Evolutionary conservation across 30 jellyfish, hydroid and myxozoan genomes (phyloP).

Genomic region (Mastigias papua): DNA sequence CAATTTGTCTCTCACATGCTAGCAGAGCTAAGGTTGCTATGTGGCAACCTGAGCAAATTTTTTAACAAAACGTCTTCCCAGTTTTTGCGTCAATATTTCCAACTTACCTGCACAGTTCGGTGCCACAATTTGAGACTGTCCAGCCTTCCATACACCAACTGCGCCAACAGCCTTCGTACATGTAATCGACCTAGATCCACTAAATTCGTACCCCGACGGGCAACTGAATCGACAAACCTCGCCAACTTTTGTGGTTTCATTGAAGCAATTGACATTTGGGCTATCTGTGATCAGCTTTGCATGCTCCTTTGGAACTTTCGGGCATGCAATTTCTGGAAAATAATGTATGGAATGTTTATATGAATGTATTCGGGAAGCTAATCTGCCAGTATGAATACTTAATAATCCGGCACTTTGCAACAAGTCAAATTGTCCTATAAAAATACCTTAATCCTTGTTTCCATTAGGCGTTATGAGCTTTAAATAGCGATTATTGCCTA

Average conservation of each 20-base stretch:
- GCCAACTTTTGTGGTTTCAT: conserved; percentile 53
- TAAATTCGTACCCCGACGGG: conserved; percentile 59
- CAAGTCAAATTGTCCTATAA: too few species aligned
- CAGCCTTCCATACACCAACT: conserved; percentile 48
- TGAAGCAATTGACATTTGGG: conserved; percentile 66
- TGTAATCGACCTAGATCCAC: conserved; percentile 61
- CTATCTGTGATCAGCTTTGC: conserved; percentile 45
- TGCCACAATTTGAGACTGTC: background rate
- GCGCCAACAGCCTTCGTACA: conserved; percentile 55
- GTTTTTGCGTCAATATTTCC: background rate
- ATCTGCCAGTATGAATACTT: too few species aligned
- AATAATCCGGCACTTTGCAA: too few species aligned
- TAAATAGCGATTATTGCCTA: too few species aligned
- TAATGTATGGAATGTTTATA: too few species aligned
- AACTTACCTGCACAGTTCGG: conserved; percentile 65
- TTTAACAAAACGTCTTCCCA: too few species aligned
- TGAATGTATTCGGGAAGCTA: too few species aligned
- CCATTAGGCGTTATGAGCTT: too few species aligned
- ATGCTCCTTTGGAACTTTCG: conserved; percentile 69
- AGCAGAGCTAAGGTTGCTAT: too few species aligned
- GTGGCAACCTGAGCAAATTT: too few species aligned
- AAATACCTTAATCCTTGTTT: too few species aligned
- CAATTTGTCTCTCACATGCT: too few species aligned
- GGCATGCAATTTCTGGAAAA: conserved; percentile 66
- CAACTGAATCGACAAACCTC: conserved; percentile 76